Evolutionary conservation across 2,797 vertebrate species (phyloP), one percentile per base, ranked within the genome.

Genomic region (Channa striata): DNA sequence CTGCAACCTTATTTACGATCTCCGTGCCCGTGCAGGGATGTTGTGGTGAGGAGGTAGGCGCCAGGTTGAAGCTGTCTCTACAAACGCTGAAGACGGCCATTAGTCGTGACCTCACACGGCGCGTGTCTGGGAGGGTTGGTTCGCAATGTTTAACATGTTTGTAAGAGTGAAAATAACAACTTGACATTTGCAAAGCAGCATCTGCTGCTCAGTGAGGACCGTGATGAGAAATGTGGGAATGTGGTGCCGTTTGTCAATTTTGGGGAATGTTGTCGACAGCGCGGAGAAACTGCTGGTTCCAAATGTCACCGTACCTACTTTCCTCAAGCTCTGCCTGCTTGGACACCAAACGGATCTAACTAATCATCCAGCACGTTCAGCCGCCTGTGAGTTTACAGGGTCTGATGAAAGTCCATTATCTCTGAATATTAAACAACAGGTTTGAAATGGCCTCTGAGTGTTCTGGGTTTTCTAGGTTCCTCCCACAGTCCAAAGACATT

Each of bases 1-100:
- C 59, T 74, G 66, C 59, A 64, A 48, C 69, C 73, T 86, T 81
- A 68, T 88, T 90, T 81, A 78, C 78, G 75, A 80, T 72, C 66
- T 40, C 77, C 83, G 82, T 81, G 90, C 83, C 65, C 69, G 73
- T 69, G 69, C 83, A 77, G 80, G 83, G 84, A 78, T 79, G 69
- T 62, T 63, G 30, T 49, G 46, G 17, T 52, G 63, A 60, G 53
- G 36, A 62, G 72, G 65, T 37, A 61, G 77, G 78, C 78, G 80
- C 77, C 68, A 54, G 33, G 74, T 84, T 72, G 61, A 83, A 33
- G 61, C 51, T 17, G 79, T 70, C 81, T 81, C 81, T 57, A 59
- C 60, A 66, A 60, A 77, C 62, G 44, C 61, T 75, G 46, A 80
- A 46, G 64, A 61, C 51, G 5, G 52, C 66, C 83, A 72, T 85